phyloP scores from a whole-genome alignment of 1,140 invertebrate species.

The Cydia splendana region DNA sequence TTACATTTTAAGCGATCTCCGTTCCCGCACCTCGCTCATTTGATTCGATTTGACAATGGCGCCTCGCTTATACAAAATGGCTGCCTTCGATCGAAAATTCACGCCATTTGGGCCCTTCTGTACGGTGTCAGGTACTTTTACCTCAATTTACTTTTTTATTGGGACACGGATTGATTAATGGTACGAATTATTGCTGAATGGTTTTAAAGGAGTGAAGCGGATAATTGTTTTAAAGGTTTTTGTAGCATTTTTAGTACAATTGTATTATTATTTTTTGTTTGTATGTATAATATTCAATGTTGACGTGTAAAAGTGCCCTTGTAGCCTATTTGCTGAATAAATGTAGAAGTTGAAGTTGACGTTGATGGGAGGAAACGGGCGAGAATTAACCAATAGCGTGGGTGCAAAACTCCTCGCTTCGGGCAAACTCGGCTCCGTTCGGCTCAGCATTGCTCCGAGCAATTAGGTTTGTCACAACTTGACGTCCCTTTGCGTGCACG shows the following conservation, averaged over 20 bases:
- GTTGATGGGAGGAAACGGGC: too few relatives aligned
- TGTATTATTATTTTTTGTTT: neutral
- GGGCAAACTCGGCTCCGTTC: too few relatives aligned
- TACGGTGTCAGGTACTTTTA: neutral
- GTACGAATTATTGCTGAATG: slow-evolving; percentile 11
- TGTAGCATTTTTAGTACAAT: neutral
- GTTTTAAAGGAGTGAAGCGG: neutral
- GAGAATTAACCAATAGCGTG: too few relatives aligned
- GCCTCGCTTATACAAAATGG: neutral
- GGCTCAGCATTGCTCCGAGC: too few relatives aligned
- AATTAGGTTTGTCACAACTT: too few relatives aligned
- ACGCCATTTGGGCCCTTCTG: neutral
- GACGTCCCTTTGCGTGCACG: too few relatives aligned
- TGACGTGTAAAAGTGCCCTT: too few relatives aligned
- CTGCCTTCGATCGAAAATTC: neutral
- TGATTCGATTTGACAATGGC: slow-evolving; percentile 13
- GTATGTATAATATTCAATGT: too few relatives aligned
- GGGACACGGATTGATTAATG: neutral
- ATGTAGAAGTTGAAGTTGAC: too few relatives aligned
- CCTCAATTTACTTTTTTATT: slow-evolving; percentile 12
- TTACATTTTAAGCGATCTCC: slow-evolving; percentile 7
- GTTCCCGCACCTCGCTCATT: slow-evolving; percentile 6
- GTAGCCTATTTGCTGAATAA: too few relatives aligned
- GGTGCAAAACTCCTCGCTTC: too few relatives aligned
- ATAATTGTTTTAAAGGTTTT: slow-evolving; percentile 1